Percentiles rank a stretch among this genome's conserved stretches.
These are phyloP conservation scores for Caenorhabditis sp. DNA, from an alignment of 2,888 invertebrate genomes.

Conservation along the genomic window DNA sequence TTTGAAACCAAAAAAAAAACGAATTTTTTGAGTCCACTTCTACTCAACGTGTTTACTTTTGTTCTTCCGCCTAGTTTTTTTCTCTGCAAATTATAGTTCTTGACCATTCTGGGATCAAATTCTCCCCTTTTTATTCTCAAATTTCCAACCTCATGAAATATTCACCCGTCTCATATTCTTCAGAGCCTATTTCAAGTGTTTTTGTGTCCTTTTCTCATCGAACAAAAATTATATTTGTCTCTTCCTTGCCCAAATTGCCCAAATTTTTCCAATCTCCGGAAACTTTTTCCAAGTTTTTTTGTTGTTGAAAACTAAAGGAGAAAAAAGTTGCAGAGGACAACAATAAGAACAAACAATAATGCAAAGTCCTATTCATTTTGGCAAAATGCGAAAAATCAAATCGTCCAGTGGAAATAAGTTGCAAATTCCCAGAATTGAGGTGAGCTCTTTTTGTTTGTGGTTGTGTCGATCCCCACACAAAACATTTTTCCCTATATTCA, in stretches of 20 bases:
- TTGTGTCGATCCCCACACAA: neutral
- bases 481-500: no score
- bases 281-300: no score
- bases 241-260: no score
- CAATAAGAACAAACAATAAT: neutral
- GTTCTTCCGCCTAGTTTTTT: no score
- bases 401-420: constrained; percentile 42
- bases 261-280: neutral
- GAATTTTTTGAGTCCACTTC: no score
- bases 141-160: neutral
- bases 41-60: no score
- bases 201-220: neutral
- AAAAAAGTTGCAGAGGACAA: neutral
- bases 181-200: neutral
- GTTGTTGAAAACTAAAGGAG: neutral
- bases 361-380: constrained; percentile 4
- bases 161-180: no score
- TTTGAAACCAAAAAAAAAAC: no score
- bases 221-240: no score
- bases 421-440: constrained; percentile 45
- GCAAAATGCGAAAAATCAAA: constrained; percentile 44
- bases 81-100: no score
- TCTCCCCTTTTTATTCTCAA: no score
- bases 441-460: constrained; percentile 3
- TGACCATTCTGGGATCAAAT: no score